These are phyloP conservation scores for Drosophila punjabiensis DNA, from an alignment of 1,140 invertebrate species.

Conservation along the genomic window DNA sequence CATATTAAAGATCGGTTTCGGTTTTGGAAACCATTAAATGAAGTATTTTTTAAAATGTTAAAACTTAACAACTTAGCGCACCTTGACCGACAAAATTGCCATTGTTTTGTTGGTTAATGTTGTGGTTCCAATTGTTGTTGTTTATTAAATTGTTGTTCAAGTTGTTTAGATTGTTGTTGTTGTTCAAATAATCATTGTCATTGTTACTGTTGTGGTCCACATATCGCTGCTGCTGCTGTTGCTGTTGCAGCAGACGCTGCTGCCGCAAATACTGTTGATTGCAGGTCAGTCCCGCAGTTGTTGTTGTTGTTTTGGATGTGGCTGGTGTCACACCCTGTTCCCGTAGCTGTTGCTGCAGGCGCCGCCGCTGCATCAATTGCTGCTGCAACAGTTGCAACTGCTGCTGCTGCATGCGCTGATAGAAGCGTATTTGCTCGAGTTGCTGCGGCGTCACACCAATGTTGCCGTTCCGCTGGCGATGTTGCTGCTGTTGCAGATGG, in stretches of 20 bases:
- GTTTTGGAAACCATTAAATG: slow-evolving; percentile 1
- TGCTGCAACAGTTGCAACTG: slow-evolving; percentile 78
- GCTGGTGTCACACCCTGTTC: slow-evolving; percentile 65
- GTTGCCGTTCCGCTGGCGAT: slow-evolving; percentile 57
- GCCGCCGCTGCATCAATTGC: slow-evolving; percentile 72
- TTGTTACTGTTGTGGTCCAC: slow-evolving; percentile 60
- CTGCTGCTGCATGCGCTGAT: slow-evolving; percentile 81
- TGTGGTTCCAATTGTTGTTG: slow-evolving; percentile 63
- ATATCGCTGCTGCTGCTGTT: slow-evolving; percentile 28
- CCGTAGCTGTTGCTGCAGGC: slow-evolving; percentile 70
- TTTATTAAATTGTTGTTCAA: slow-evolving; percentile 55
- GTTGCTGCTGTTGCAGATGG: slow-evolving; percentile 38
- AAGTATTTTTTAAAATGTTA: slow-evolving; percentile 18
- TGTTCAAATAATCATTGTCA: slow-evolving; percentile 67
- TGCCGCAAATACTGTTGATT: slow-evolving; percentile 82
- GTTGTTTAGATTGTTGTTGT: slow-evolving; percentile 59
- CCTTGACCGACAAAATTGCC: slow-evolving; percentile 64
- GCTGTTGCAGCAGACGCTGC: slow-evolving; percentile 59
- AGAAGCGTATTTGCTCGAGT: slow-evolving; percentile 76
- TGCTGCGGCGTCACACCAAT: slow-evolving; percentile 70
- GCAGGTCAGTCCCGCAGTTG: slow-evolving; percentile 66
- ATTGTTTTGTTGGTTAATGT: slow-evolving; percentile 52
- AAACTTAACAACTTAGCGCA: slow-evolving; percentile 45
- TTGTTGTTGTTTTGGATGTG: slow-evolving; percentile 23
- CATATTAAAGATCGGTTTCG: slow-evolving; percentile 5